These are phyloP conservation scores for Cyprinodon tularosa DNA, from an alignment of 2,113 vertebrate species.

Conservation along the genomic window DNA sequence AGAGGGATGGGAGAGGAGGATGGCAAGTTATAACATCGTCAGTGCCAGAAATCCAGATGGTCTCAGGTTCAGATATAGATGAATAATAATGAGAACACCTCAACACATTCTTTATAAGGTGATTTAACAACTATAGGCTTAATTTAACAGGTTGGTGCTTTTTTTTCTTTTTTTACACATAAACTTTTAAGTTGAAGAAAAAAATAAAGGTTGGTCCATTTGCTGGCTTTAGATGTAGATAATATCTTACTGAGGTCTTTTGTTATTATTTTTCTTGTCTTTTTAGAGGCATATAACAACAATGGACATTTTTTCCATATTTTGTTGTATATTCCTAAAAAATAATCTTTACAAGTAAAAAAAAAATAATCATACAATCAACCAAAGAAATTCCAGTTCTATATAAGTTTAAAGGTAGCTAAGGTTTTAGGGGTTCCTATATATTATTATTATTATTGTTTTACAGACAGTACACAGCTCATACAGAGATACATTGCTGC, in stretches of 20 bases:
- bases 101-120: background rate
- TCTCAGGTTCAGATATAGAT: slow-evolving; percentile 37
- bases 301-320: no score
- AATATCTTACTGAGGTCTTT: background rate
- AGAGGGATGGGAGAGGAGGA: slow-evolving; percentile 42
- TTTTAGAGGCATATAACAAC: background rate
- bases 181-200: background rate
- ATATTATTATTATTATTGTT: background rate
- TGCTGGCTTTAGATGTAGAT: background rate
- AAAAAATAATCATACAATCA: background rate
- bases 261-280: background rate
- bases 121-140: background rate
- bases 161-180: background rate
- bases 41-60: slow-evolving; percentile 51
- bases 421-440: background rate
- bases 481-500: background rate
- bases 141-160: background rate
- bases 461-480: background rate
- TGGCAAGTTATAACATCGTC: slow-evolving; percentile 18
- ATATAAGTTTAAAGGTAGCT: background rate
- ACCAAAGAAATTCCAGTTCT: background rate
- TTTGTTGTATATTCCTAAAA: background rate
- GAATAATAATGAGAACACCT: slow-evolving; percentile 31
- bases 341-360: background rate
- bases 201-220: no score